Conservation (phyloP, 64 coral and sea anemone species). For the Stichodactyla mertensii region DNA sequence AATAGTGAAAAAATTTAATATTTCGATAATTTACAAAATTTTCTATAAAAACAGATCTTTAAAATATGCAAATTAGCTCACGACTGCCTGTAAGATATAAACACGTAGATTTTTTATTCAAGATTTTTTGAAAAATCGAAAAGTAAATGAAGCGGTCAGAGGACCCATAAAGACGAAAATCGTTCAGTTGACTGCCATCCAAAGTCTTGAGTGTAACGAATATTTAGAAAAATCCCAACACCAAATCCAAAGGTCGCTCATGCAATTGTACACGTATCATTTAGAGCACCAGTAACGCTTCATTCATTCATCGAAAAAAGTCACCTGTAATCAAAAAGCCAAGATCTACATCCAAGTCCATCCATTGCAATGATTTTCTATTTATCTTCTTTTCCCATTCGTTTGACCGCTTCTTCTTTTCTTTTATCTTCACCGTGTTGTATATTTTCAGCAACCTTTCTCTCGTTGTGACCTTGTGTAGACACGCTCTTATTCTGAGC, state of each 20-base stretch:
- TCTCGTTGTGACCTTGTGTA: constrained; percentile 57
- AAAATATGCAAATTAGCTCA: constrained; percentile 24
- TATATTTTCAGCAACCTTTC: constrained; percentile 86
- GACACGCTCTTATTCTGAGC: constrained; percentile 70
- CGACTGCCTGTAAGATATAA: neutral
- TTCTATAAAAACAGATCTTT: neutral
- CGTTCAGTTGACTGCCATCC: neutral
- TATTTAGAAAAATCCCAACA: neutral
- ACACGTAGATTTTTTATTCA: neutral
- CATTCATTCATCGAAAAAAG: neutral
- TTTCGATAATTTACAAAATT: neutral
- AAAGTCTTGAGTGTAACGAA: neutral
- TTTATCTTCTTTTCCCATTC: neutral
- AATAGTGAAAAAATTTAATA: constrained; percentile 8
- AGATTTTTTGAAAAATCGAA: neutral
- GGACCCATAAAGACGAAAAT: neutral
- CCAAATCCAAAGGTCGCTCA: neutral
- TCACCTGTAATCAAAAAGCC: neutral
- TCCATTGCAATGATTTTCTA: neutral
- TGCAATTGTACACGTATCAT: neutral
- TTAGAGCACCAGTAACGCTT: neutral
- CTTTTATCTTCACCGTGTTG: constrained; percentile 90
- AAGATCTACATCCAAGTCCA: neutral
- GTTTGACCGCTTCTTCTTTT: constrained; percentile 67
- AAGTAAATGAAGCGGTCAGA: neutral